A percentile compares a stretch with the other conserved stretches of the same genome.
Evolutionary conservation across 2,888 invertebrate genomes (phyloP).

Genomic region (Rhingia campestris): DNA sequence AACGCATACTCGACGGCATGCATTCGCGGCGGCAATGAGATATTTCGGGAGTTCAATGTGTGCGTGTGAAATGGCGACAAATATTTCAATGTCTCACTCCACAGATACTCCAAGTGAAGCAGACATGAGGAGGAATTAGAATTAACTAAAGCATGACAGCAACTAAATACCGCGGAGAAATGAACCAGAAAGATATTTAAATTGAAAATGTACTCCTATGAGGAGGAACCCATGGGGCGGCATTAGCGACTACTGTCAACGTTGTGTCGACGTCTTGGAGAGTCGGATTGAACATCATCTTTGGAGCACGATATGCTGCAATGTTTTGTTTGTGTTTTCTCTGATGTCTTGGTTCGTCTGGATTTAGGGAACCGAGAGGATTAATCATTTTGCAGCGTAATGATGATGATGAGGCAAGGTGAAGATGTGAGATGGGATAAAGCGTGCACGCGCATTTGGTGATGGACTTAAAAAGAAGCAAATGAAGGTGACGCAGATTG

Average conservation of each 20-base stretch:
- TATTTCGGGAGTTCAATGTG: conserved; percentile 42
- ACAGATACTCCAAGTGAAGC: conserved; percentile 24
- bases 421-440: conserved; percentile 6
- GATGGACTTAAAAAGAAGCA: conserved; percentile 34
- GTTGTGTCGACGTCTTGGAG: conserved; percentile 1
- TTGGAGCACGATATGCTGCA: background rate
- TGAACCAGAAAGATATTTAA: conserved; percentile 63
- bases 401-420: conserved; percentile 33
- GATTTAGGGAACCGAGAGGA: conserved; percentile 45
- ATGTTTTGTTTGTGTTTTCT: background rate
- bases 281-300: conserved; percentile 11
- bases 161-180: conserved; percentile 51
- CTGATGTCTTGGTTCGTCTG: conserved; percentile 23
- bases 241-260: conserved; percentile 45
- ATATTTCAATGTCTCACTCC: conserved; percentile 63
- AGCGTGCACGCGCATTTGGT: conserved; percentile 42
- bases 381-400: conserved; percentile 57
- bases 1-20: conserved; percentile 4
- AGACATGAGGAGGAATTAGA: conserved; percentile 50
- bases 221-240: conserved; percentile 16
- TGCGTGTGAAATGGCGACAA: conserved; percentile 60
- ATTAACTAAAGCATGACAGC: conserved; percentile 52
- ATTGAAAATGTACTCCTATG: conserved; percentile 31
- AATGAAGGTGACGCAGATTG: conserved; percentile 44
- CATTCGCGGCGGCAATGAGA: conserved; percentile 23